Evolutionary conservation across 2,888 invertebrate species (phyloP), one percentile per base, ranked within the genome.

Genomic region (Thereva unica): DNA sequence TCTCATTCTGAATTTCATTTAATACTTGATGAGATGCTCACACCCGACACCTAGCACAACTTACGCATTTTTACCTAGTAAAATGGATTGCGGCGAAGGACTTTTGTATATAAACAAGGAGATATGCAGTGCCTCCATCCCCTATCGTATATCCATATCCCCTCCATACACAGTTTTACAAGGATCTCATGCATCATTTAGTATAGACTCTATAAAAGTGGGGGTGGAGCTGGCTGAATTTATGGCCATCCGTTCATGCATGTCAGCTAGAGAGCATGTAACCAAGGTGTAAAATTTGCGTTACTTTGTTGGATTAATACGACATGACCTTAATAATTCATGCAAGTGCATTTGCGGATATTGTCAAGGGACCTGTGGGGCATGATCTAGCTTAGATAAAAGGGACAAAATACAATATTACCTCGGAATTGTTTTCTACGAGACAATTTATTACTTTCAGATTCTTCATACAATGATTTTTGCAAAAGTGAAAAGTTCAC

Each of bases 151-250:
- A 61, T 61, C 49, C 50, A 61, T 50, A 50, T 61, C 50, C 49
- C 50, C 61, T 50, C 55, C 40, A 50, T 40, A 10, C 49, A 41
- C 49, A 34, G 47, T 49, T 61, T 50, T 50, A 49, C 40, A 47
- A 54, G 23, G 49, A 34, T 41, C 68, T 66, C 41, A 66, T 68
- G 68, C 66, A 68, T 68, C 66, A 68, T 68, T 68, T 55, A 68
- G 68, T 57, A 23, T 23, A 65, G 52, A 66, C 54, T 47, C 63
- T 64, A 68, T 68, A 68, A 68, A 68, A 45, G 66, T 49, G 50
- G 50, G 54, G 63, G 68, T 61, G 50, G 56, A 2, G 42, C 7
- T 10, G 23, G 23, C 65, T 65, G 68, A 54, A 64, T 57, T 65
- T 68, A 66, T 66, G 52, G 65, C 34, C 52, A 65, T 50, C 61